Evolutionary conservation across 1,140 invertebrate species (phyloP), one percentile per base, ranked within the genome.

Genomic region (Lepidurus arcticus): DNA sequence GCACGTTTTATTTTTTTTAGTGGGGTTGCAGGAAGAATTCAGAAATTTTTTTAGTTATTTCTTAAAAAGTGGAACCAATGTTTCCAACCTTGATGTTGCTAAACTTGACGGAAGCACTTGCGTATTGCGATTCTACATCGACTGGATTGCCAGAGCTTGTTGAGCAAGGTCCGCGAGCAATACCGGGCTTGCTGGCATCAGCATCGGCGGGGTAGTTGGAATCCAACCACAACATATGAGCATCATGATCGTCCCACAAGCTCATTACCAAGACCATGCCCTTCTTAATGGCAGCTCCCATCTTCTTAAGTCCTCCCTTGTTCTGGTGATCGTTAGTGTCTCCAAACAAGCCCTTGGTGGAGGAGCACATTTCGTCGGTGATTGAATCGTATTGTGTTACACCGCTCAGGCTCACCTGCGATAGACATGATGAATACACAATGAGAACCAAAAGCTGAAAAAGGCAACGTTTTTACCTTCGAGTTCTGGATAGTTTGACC

Each of bases 171-270:
- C 80, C 80, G 45, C 80, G 80, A 21, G 65, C 44, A 44, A 81
- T 76, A 44, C 80, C 80, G n/a, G 80, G 80, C 26, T 73, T 74
- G 45, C 74, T 80, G 43, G 78, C 77, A 76, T 80, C 76, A 65
- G 21, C 76, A 74, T 76, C 79, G 24, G 34, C 34, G 11, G 80
- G 80, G 75, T 74, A 81, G 80, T 80, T 76, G 42, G 65, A 78
- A 44, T 81, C 80, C 42, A 81, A 77, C 80, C 80, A 81, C n/a
- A 81, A 65, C 80, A 81, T 81, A 45, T 79, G 44, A 42, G 77
- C 74, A 42, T 78, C 80, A 75, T 80, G 79, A 44, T 81, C 80
- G 73, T 81, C 80, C 80, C 80, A 81, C 21, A 81, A 74, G 76
- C 80, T 81, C 77, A 81, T 73, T n/a, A 81, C 80, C 43, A 81